Base-by-base conservation (phyloP, 2,113 vertebrate genomes). In the Larimichthys crocea region DNA sequence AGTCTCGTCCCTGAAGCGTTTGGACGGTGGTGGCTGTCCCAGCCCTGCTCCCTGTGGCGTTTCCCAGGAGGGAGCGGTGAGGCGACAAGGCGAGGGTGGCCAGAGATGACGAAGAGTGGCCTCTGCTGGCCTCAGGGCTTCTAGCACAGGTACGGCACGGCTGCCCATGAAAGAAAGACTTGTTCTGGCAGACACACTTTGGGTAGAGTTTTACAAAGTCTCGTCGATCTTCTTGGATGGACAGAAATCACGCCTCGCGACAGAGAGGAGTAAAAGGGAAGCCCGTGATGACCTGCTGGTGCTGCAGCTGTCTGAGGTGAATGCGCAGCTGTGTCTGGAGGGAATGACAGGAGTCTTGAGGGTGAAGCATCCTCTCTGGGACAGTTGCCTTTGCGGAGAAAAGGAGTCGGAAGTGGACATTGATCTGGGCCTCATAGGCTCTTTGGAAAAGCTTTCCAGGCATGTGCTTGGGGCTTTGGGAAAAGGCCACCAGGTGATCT, bases 11-110 rank as follows among this genome's bases (percentile, higher is more conserved):
- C 92, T 79, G 80, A 60, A 76, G 65, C 93, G 93, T 42, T 96
- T 95, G 78, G 92, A 89, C 52, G 40, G 1, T 87, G 88, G 0
- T 70, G 64, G 52, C 55, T 26, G 11, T 80, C 76, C 22, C 55
- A 40, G 9, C 79, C 76, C 1, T 76, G 14, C 15, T 91, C 91
- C 40, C 90, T 82, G 79, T 80, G 76, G 4, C 95, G 93, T 74
- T 95, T 96, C 66, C 87, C 29, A 92, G 44, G 31, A 79, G 12
- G 9, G 86, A 61, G 48, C 91, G 80, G 50, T 93, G 84, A 0
- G 95, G 94, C 1, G 94, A 95, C 82, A 95, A 42, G 49, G 93
- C 93, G 0, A 95, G 94, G 0, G 94, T 93, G 0, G 90, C 92
- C 66, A 95, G 78, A 4, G 88, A 59, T 9, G 84, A 63, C 0